Evolutionary conservation across 1,140 invertebrate genomes (phyloP), one percentile per base, ranked within the genome.

Genomic region (Littorina saxatilis): DNA sequence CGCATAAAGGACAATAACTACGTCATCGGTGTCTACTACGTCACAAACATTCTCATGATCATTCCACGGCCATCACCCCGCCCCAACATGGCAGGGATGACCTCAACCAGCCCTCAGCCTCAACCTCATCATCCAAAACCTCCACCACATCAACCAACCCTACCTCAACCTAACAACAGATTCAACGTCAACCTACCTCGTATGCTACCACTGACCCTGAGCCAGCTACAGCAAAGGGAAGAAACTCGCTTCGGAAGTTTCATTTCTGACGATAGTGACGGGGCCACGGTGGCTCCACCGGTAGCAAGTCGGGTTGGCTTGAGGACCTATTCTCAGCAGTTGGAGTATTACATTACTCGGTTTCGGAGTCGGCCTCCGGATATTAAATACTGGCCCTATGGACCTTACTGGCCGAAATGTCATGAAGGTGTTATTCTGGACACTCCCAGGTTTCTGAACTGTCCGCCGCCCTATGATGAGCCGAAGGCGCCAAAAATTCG

Each of bases 331-430:
- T 87, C 89, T 23, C 83, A 88, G 70, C 88, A 90, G 75, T 81
- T 91, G 39, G 87, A 90, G 76, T 87, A 89, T 17, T 91, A 89
- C 80, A 91, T 91, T 27, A 76, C 83, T 20, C 86, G 87, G 27
- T 91, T 89, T 79, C 90, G 90, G 80, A 84, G 86, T 20, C 77
- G 86, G 27, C 90, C 91, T 13, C 83, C 85, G 52, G 91, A 91
- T 83, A 90, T 91, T 23, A 91, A 91, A 79, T 88, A 88, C 81
- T 91, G 90, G 91, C 90, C 91, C 0, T 91, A 91, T 84, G 91
- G 91, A 15, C 91, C 91, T 0, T 91, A 91, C 72, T 91, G 91
- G 91, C 91, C 91, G 5, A 73, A 83, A 35, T 86, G 85, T 52
- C 87, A 85, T 82, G 84, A 87, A 20, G 82, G 81, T 55, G 80